phyloP scores from a whole-genome alignment of 2,797 vertebrate genomes.

The Moxostoma hubbsi region DNA sequence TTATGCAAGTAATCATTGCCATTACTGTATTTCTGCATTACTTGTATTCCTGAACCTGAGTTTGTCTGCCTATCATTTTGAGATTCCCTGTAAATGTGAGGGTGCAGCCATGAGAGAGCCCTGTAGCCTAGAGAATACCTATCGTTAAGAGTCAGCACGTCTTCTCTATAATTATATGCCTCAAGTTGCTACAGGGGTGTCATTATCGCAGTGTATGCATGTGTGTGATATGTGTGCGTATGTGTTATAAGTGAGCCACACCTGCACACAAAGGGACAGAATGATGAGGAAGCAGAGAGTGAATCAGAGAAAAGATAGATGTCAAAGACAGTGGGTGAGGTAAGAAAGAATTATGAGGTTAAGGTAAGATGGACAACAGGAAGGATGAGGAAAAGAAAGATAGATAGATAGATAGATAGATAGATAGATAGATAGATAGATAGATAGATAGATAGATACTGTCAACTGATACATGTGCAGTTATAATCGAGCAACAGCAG shows the following conservation, averaged over 20 bases:
- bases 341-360: conserved; percentile 20
- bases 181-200: conserved; percentile 47
- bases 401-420: not conserved
- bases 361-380: not conserved
- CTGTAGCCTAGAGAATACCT: conserved; percentile 30
- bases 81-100: conserved; percentile 36
- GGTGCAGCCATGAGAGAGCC: conserved; percentile 49
- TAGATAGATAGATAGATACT: not conserved
- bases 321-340: conserved; percentile 23
- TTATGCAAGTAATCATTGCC: not conserved
- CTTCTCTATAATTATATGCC: conserved; percentile 59
- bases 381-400: not conserved
- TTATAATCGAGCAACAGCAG: no score
- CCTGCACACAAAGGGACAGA: conserved; percentile 51
- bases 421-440: not conserved
- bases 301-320: conserved; percentile 46
- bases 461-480: no score
- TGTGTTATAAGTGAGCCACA: conserved; percentile 44
- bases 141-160: conserved; percentile 57
- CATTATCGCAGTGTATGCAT: conserved; percentile 53
- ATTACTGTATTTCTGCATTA: not conserved
- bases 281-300: conserved; percentile 25
- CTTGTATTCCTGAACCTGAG: conserved; percentile 14
- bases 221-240: conserved; percentile 19
- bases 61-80: conserved; percentile 13